Evolutionary conservation across 2,888 invertebrate genomes (phyloP).

Genomic region (Himalopsyche tibetana): DNA sequence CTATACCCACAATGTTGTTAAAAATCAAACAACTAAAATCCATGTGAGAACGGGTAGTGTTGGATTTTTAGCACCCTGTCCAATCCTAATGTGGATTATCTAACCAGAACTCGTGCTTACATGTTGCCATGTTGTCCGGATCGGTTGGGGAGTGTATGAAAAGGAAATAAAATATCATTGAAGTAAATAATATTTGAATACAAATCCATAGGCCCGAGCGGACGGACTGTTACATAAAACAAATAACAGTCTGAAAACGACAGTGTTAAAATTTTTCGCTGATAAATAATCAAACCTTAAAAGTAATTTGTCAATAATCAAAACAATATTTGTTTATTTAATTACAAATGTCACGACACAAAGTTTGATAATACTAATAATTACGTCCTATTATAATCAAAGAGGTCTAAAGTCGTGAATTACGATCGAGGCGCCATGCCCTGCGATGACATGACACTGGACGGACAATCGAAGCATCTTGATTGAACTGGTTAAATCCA

Average conservation of each 20-base stretch:
- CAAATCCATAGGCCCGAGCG: too few species aligned
- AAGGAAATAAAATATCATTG: too few species aligned
- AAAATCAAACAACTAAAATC: too few species aligned
- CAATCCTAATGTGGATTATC: too few species aligned
- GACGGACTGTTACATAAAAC: too few species aligned
- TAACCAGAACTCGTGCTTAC: too few species aligned
- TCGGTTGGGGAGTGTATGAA: too few species aligned
- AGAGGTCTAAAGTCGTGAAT: conserved; percentile 27
- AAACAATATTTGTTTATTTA: not conserved
- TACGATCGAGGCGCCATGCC: conserved; percentile 12
- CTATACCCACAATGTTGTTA: too few species aligned
- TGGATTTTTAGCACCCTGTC: too few species aligned
- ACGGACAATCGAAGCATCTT: not conserved
- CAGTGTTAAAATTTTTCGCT: not conserved
- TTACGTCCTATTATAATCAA: not conserved
- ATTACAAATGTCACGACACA: not conserved
- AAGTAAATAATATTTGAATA: too few species aligned
- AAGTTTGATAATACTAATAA: not conserved
- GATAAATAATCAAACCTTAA: not conserved
- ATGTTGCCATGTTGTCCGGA: too few species aligned
- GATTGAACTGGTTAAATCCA: not conserved
- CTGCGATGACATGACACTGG: conserved; percentile 9
- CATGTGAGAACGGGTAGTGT: too few species aligned
- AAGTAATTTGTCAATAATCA: not conserved
- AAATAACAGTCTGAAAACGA: not conserved